Conservation (phyloP, 2,797 vertebrate species). For the Falco biarmicus region DNA sequence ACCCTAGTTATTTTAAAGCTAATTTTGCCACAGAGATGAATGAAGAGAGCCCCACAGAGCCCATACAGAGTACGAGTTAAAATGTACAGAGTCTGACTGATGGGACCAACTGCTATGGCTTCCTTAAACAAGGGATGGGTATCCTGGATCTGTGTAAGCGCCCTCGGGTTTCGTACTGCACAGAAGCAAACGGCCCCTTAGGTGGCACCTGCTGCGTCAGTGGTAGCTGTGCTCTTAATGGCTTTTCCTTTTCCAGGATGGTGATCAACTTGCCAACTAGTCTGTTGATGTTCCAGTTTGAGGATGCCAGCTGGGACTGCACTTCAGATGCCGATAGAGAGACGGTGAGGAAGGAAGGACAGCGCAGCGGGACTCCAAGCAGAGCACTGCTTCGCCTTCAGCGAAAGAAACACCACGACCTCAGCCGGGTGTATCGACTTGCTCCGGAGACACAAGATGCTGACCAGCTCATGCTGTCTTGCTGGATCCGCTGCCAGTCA, state of each 20-base stretch:
- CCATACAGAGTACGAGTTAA: not conserved
- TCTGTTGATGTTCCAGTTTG: constrained; percentile 83
- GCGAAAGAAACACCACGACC: not conserved
- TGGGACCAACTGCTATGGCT: not conserved
- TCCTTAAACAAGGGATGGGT: not conserved
- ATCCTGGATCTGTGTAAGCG: not conserved
- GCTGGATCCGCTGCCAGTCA: constrained; percentile 1
- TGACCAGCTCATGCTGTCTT: not conserved
- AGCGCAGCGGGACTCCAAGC: not conserved
- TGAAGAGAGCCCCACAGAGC: not conserved
- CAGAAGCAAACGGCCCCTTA: not conserved
- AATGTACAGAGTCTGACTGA: accelerated
- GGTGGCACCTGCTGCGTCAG: not conserved
- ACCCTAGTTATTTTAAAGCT: not conserved
- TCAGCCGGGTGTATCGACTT: not conserved
- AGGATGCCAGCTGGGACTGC: constrained; percentile 85
- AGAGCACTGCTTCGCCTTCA: not conserved
- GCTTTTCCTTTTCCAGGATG: constrained; percentile 74
- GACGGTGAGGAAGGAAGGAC: not conserved
- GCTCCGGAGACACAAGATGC: not conserved
- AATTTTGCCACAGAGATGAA: not conserved
- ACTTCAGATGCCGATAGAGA: not conserved
- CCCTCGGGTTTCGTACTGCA: not conserved
- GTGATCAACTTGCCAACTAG: constrained; percentile 81
- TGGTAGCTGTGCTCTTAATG: not conserved